Evolutionary conservation across 2,113 vertebrate genomes (phyloP), one percentile per base, ranked within the genome.

Genomic region (Tyrannus savana): DNA sequence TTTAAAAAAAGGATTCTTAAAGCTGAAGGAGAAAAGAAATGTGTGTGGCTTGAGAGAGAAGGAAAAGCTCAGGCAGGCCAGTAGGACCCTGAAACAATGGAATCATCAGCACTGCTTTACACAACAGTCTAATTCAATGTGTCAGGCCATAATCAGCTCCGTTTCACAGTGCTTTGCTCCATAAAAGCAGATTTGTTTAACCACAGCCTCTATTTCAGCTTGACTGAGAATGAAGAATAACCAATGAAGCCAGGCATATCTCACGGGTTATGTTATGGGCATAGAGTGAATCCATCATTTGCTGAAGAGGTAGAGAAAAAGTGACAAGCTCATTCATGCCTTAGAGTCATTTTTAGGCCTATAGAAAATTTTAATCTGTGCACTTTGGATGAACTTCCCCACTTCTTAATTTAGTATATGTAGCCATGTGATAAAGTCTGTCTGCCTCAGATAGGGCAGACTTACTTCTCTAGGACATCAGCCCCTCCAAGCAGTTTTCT

Each of bases 131-230:
- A 98, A 99, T 99, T 98, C 96, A 95, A 97, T 97, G 97, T 99
- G 98, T 98, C 98, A 98, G 98, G 92, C 96, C 96, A 96, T 99
- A 98, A 99, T 99, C 99, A 99, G 99, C 98, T 99, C 99, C 58
- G 98, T 99, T 99, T 99, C 99, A 99, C 98, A 98, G 95, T 39
- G 81, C 96, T 98, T 97, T 95, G 97, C 97, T 97, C 96, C 95
- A 98, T 98, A 98, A 99, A 98, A 98, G 97, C 96, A 98, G 98
- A 98, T 99, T 98, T 99, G 98, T 98, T 98, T 98, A 98, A 99
- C 98, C 98, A 98, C 98, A 98, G 97, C 98, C 98, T 98, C 97
- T 94, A 95, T 98, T 98, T 98, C 98, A 98, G 98, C 98, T 78
- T 98, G 98, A 98, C 96, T 96, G 96, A 90, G 90, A 96, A 96